Conservation (phyloP, 2,888 invertebrate species). For the Lacanobia oleracea region DNA sequence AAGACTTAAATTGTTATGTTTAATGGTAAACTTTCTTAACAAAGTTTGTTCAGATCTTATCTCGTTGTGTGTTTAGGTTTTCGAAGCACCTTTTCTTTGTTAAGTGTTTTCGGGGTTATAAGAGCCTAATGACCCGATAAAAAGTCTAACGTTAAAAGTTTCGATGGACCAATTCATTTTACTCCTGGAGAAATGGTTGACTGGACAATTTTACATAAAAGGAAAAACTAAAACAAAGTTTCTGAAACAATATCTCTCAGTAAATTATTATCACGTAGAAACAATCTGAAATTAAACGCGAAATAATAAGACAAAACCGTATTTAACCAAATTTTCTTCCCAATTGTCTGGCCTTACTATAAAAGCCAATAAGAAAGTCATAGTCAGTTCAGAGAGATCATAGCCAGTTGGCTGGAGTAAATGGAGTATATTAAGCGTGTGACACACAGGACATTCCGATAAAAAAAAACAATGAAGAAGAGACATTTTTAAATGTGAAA, state of each 20-base stretch:
- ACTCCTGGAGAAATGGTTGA: not conserved
- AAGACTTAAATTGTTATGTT: conserved; percentile 30
- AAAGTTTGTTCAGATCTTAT: conserved; percentile 15
- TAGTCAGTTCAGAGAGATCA: too few species aligned
- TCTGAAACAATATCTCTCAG: too few species aligned
- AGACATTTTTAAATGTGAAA: too few species aligned
- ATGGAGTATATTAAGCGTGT: too few species aligned
- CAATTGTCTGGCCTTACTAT: too few species aligned
- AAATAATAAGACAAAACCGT: too few species aligned
- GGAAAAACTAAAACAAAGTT: not conserved
- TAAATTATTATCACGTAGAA: not conserved
- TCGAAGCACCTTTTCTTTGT: not conserved
- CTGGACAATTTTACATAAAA: conserved; percentile 1
- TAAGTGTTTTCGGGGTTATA: not conserved
- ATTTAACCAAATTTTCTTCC: too few species aligned
- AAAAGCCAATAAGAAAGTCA: too few species aligned
- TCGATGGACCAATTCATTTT: not conserved
- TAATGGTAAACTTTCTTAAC: conserved; percentile 14
- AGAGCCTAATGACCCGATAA: not conserved
- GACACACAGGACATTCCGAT: too few species aligned
- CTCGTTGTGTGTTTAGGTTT: conserved; percentile 14
- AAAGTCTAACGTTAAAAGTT: not conserved
- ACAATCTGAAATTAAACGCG: too few species aligned
- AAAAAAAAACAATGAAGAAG: too few species aligned
- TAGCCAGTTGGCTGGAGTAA: too few species aligned